Evolutionary conservation across 1,140 invertebrate species (phyloP).

Genomic region (Limonius californicus): DNA sequence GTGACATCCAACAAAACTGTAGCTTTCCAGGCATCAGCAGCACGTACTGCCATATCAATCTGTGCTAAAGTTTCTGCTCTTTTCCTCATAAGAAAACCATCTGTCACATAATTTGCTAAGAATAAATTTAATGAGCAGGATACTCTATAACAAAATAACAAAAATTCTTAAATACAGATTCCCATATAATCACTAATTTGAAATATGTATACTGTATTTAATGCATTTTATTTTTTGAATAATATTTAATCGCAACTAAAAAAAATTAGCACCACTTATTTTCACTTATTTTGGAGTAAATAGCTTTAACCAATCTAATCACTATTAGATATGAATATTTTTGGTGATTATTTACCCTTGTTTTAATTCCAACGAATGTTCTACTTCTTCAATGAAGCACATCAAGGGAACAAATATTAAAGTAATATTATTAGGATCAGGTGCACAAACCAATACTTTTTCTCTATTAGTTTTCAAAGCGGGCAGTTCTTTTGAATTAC

Average conservation of each 20-base stretch:
- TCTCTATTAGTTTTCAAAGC: conserved; percentile 41
- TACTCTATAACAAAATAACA: conserved; percentile 47
- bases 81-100: conserved; percentile 62
- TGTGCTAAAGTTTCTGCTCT: conserved; percentile 57
- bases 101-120: conserved; percentile 71
- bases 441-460: conserved; percentile 64
- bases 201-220: too few species aligned
- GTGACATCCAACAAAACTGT: conserved; percentile 65
- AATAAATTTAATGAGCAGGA: conserved; percentile 69
- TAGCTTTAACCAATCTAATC: too few species aligned
- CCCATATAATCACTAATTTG: too few species aligned
- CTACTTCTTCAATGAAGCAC: conserved; percentile 74
- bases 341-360: conserved; percentile 61
- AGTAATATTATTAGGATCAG: conserved; percentile 72
- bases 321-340: too few species aligned
- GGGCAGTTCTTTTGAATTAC: conserved; percentile 58
- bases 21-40: conserved; percentile 69
- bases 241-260: too few species aligned
- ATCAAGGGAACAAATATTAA: conserved; percentile 71
- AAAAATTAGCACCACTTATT: too few species aligned
- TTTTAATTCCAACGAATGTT: conserved; percentile 59
- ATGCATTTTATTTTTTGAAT: too few species aligned
- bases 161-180: too few species aligned
- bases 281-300: too few species aligned
- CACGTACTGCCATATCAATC: conserved; percentile 66